Percentiles rank a stretch among this genome's conserved stretches.
Conservation (phyloP, 1,140 invertebrate species). For the Cydia pomonella region DNA sequence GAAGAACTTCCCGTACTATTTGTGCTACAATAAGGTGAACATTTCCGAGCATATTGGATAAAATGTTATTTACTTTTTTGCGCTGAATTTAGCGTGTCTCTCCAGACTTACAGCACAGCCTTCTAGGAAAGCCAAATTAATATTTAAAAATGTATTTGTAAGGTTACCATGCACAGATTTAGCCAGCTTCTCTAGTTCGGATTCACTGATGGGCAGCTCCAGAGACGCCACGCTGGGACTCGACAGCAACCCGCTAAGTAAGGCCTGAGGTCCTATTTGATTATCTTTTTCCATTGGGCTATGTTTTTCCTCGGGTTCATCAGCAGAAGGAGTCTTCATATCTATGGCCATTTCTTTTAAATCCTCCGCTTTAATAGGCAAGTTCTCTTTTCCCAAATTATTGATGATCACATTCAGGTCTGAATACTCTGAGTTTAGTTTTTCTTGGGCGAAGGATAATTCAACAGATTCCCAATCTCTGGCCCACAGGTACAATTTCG, state of each 20-base stretch:
- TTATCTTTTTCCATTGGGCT: slow-evolving; percentile 38
- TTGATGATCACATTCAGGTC: slow-evolving; percentile 66
- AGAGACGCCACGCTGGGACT: slow-evolving; percentile 59
- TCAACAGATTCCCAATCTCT: slow-evolving; percentile 88
- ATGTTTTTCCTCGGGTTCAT: slow-evolving; percentile 43
- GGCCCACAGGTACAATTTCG: slow-evolving; percentile 92
- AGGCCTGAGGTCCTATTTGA: slow-evolving; percentile 36
- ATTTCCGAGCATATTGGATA: too few species aligned
- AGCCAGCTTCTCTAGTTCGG: slow-evolving; percentile 67
- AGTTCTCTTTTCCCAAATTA: slow-evolving; percentile 62
- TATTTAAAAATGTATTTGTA: too few species aligned
- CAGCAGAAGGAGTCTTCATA: slow-evolving; percentile 37
- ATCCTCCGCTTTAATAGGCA: slow-evolving; percentile 50
- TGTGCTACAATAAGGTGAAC: too few species aligned
- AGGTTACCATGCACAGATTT: slow-evolving; percentile 67
- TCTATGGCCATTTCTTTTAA: slow-evolving; percentile 49
- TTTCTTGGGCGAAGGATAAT: slow-evolving; percentile 54
- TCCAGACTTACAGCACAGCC: too few species aligned
- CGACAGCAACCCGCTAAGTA: slow-evolving; percentile 57
- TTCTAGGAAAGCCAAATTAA: too few species aligned
- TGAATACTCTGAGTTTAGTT: slow-evolving; percentile 60
- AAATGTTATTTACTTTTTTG: too few species aligned
- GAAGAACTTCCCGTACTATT: too few species aligned
- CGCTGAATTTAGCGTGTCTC: too few species aligned
- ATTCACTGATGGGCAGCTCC: slow-evolving; percentile 68